These are phyloP conservation scores for Scaptodrosophila lebanonensis DNA, from an alignment of 1,140 invertebrate species.

Conservation along the genomic window DNA sequence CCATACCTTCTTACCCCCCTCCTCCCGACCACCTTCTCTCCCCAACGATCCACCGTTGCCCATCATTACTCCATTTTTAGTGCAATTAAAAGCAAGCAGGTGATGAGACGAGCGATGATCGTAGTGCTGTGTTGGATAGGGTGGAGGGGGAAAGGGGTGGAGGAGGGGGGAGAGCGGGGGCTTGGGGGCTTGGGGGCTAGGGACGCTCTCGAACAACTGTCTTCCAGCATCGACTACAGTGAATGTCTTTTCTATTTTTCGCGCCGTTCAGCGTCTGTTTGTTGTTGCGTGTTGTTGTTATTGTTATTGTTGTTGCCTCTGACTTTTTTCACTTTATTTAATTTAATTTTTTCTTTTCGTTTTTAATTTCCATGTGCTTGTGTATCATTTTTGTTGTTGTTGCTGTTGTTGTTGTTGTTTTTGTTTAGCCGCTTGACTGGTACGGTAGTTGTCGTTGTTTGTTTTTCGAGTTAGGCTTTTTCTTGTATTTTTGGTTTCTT, in stretches of 20 bases:
- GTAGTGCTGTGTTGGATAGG: constrained; percentile 1
- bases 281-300: background rate
- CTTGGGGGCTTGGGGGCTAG: too few relatives aligned
- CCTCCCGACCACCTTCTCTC: too few relatives aligned
- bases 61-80: constrained; percentile 57
- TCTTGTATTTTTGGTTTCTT: constrained; percentile 12
- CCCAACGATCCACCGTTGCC: constrained; percentile 22
- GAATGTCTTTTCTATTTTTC: constrained; percentile 45
- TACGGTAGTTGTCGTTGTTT: constrained; percentile 9
- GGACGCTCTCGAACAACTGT: constrained; percentile 2
- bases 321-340: constrained; percentile 44
- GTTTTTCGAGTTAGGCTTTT: constrained; percentile 17
- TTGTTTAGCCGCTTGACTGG: too few relatives aligned
- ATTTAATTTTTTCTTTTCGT: constrained; percentile 52
- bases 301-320: background rate
- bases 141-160: background rate
- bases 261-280: background rate
- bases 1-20: too few relatives aligned
- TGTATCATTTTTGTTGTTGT: constrained; percentile 12
- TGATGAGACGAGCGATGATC: background rate
- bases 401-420: constrained; percentile 3
- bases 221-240: constrained; percentile 18
- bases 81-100: constrained; percentile 46
- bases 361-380: constrained; percentile 39
- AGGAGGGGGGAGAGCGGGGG: background rate